Percentiles rank a stretch among this genome's conserved stretches.
Conservation (phyloP, 2,797 vertebrate species). For the Gymnocypris eckloni region DNA sequence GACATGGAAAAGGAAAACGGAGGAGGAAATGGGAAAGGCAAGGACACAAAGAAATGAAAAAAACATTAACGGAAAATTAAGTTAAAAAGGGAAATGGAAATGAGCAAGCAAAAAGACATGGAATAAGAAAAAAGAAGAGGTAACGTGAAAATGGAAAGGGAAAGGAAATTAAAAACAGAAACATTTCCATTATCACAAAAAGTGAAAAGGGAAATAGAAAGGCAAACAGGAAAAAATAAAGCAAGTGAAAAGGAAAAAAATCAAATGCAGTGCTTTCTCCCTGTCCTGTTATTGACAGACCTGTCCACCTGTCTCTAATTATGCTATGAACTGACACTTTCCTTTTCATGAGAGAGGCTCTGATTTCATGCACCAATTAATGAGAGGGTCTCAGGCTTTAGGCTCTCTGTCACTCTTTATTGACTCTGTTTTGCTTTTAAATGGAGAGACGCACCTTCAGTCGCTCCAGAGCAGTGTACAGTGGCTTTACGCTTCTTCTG, state of each 20-base stretch:
- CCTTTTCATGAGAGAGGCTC: slow-evolving; percentile 26
- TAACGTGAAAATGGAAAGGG: neutral
- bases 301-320: slow-evolving; percentile 42
- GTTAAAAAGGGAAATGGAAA: neutral
- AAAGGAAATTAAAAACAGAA: neutral
- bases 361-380: slow-evolving; percentile 54
- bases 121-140: neutral
- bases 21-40: neutral
- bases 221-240: neutral
- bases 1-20: neutral
- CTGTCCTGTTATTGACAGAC: slow-evolving; percentile 10
- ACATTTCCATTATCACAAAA: neutral
- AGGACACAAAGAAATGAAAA: neutral
- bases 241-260: neutral
- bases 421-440: slow-evolving; percentile 41
- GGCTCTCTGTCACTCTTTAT: slow-evolving; percentile 46
- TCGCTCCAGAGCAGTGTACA: neutral
- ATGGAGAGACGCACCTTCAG: slow-evolving; percentile 37
- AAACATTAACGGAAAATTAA: neutral
- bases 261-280: neutral
- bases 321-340: slow-evolving; percentile 34
- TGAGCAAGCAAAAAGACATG: neutral
- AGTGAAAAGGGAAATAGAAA: neutral
- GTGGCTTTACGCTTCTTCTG: slow-evolving; percentile 30
- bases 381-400: slow-evolving; percentile 38